Evolutionary conservation across 2,113 vertebrate genomes (phyloP), one percentile per base, ranked within the genome.

Genomic region (Pluvialis apricaria): DNA sequence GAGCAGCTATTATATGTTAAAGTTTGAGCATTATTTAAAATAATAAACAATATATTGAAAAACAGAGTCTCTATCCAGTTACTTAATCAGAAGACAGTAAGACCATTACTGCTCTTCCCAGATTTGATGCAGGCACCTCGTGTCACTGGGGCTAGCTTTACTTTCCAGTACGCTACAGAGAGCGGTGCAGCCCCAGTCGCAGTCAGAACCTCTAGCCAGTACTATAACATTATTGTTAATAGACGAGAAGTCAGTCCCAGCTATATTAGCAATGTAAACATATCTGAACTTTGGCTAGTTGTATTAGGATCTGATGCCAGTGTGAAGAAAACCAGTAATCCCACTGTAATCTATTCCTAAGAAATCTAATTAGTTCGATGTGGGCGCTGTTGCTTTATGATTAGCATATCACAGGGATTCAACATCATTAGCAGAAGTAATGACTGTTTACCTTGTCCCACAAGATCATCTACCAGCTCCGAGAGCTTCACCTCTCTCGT

Each of bases 361-460:
- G 38, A 78, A 87, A 69, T 54, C 21, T 61, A 75, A 64, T 89
- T 54, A 84, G 19, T 6, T 69, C 0, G 0, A 11, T 14, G 66
- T 47, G 60, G 42, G 79, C 2, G 0, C 64, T 58, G 5, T 2
- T 55, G 22, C 55, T 65, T 61, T 2, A 1, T 19, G 36, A 89
- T 94, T 86, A 82, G 52, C 57, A n/a, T 38, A 55, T 90, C 64
- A 45, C 51, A 89, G 40, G n/a, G 77, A 89, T 72, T 58, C 77
- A 19, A 34, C 70, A 66, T 38, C 84, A 80, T 66, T 66, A 94
- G 61, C 70, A 66, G 38, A 72, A 17, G 38, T 54, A 86, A 86
- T 13, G 36, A n/a, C 26, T 36, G 11, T 34, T 81, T 54, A 31
- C 32, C 57, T 36, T n/a, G 31, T 31, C 88, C 81, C 57, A 34